Evolutionary conservation across 1,140 invertebrate species (phyloP), one percentile per base, ranked within the genome.

Genomic region (Drosophila dunni): DNA sequence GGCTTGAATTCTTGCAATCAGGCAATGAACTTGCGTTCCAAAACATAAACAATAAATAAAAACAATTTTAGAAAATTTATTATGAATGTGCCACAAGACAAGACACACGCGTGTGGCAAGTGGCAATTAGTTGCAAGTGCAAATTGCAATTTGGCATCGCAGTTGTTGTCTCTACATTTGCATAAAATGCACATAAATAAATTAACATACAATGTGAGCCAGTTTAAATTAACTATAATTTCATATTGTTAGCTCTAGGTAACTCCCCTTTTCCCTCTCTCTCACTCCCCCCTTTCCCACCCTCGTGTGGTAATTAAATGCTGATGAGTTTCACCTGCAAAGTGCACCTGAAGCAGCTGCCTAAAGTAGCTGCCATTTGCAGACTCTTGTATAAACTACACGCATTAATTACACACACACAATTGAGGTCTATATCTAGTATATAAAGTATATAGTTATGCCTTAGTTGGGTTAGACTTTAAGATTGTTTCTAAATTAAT

Each of bases 131-230:
- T 20, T 70, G 15, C 63, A 7, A 46, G 40, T 38, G 53, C 11
- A 48, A 53, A 53, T 67, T 62, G 58, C 46, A 15, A 63, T 50
- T 60, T 10, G 44, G 29, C n/a, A 50, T 38, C 60, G 15, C 10
- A 48, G 33, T 48, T 7, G 64, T 80, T 85, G 66, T 81, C 78
- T 11, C 5, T 17, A 56, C 68, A 88, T 86, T 86, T 82, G 65
- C 82, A 88, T 88, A 88, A 73, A 68, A 45, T 67, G 46, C 56
- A 54, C 70, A 73, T 68, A 73, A 73, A 68, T 73, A 73, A 82
- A 86, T 86, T 88, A 82, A 69, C 82, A 86, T 88, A 86, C 82
- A 86, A 86, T 86, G 82, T 71, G 63, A 34, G 68, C 33, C 70
- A 67, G 57, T 50, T 45, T 33, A 48, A 50, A 68, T 84, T 71